Evolutionary conservation across 2,797 vertebrate species (phyloP), one percentile per base, ranked within the genome.

Genomic region (Salmo trutta): DNA sequence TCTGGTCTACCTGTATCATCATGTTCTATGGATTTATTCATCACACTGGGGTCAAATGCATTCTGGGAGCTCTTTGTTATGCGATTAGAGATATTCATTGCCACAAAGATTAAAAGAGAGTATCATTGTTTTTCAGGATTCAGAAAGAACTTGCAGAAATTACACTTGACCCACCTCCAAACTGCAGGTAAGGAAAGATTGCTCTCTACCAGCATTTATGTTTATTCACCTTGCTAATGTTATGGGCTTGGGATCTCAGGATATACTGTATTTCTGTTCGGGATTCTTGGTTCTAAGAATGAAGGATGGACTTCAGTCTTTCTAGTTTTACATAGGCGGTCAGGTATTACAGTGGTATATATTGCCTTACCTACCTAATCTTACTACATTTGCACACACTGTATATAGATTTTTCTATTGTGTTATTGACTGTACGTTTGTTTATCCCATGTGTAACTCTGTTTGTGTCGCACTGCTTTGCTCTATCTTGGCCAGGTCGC

Each of bases 71-170:
- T 47, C 3, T 47, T 47, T 41, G 31, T 19, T 36, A 6, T 36
- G 27, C 0, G 27, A 33, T 68, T 41, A 29, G 36, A 78, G 4
- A 17, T 72, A 65, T 54, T 0, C 36, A 66, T 47, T 15, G 5
- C 4, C 17, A 17, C 19, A 14, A 17, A n/a, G 24, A 75, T 19
- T 79, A 36, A 75, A 82, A 83, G 72, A n/a, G 19, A 62, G 72
- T 86, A 56, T 86, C 71, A 85, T 74, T 87, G 79, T 87, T 76
- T 92, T 94, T 17, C 91, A 99, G 98, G 93, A 99, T 99, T 94
- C 98, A 99, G 91, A 99, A 99, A 84, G 98, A 99, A 91, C 97
- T 99, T 72, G 98, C 98, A 84, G 98, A 99, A 94, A 99, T 99
- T 90, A 99, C 98, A 77, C 94, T 99, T 92, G 98, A 99, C 84